Evolutionary conservation across 2,888 invertebrate species (phyloP).

Genomic region (Parasteatoda lunata): DNA sequence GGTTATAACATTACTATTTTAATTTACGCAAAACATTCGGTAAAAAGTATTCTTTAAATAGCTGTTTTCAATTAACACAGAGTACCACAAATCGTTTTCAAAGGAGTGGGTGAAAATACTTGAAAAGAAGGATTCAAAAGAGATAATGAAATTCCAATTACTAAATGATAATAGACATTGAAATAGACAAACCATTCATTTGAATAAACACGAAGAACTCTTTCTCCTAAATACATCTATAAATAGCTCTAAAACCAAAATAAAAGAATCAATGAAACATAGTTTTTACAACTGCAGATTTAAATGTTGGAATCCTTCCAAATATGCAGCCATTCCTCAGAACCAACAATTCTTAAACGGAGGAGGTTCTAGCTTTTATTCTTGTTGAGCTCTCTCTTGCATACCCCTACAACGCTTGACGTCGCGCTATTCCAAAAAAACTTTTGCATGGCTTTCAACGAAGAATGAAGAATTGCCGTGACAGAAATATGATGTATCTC

Average conservation of each 20-base stretch:
- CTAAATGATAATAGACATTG: too few relatives aligned
- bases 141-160: too few relatives aligned
- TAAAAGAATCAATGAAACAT: conserved; percentile 39
- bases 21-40: too few relatives aligned
- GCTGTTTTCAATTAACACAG: too few relatives aligned
- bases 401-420: conserved; percentile 37
- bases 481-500: conserved; percentile 55
- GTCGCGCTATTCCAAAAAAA: conserved; percentile 21
- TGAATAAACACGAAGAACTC: too few relatives aligned
- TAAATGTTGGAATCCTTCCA: conserved; percentile 55
- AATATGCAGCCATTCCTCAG: conserved; percentile 33
- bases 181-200: too few relatives aligned
- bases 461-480: conserved; percentile 18
- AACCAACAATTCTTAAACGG: conserved; percentile 43
- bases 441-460: conserved; percentile 42
- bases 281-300: conserved; percentile 50
- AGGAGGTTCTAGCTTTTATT: conserved; percentile 31
- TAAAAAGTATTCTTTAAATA: too few relatives aligned
- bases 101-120: too few relatives aligned
- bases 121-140: too few relatives aligned
- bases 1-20: too few relatives aligned
- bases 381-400: conserved; percentile 16
- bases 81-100: too few relatives aligned
- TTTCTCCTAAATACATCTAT: neutral
- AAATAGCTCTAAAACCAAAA: conserved; percentile 9